These are phyloP conservation scores for Rutpela maculata DNA, from an alignment of 2,888 invertebrate species.

Conservation along the genomic window DNA sequence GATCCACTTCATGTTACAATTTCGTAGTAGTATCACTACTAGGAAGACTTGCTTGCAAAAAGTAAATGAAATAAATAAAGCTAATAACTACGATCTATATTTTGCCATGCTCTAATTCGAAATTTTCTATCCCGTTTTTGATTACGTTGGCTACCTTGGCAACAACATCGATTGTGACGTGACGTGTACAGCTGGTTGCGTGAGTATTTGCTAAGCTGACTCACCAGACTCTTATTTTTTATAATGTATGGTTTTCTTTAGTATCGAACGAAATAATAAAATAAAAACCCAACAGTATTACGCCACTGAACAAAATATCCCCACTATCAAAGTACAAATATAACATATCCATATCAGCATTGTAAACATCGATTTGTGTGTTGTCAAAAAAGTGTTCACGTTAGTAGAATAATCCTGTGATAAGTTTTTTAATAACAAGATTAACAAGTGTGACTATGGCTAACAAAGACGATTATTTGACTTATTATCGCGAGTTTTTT, in stretches of 20 bases:
- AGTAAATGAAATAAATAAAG: no score
- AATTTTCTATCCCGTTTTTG: no score
- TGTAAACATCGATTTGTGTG: conserved; percentile 66
- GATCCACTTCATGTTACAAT: no score
- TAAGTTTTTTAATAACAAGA: conserved; percentile 32
- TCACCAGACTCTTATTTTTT: conserved; percentile 47
- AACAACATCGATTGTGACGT: no score
- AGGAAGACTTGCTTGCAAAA: no score
- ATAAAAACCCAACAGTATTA: conserved; percentile 35
- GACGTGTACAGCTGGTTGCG: neutral
- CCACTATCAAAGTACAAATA: conserved; percentile 66
- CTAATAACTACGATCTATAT: no score
- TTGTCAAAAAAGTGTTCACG: conserved; percentile 41
- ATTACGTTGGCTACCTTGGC: no score
- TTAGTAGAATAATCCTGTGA: conserved; percentile 38
- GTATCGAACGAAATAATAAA: conserved; percentile 35
- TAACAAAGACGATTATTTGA: conserved; percentile 83
- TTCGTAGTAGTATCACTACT: no score
- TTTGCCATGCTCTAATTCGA: no score
- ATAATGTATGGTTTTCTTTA: conserved; percentile 47
- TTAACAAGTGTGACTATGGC: conserved; percentile 62
- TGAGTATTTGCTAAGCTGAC: conserved; percentile 40
- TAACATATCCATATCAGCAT: conserved; percentile 66
- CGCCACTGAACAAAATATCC: conserved; percentile 36
- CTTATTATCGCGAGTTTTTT: conserved; percentile 83